A percentile compares a stretch with the other conserved stretches of the same genome.
Evolutionary conservation across 2,797 vertebrate genomes (phyloP).

Genomic region (Melanogrammus aeglefinus): DNA sequence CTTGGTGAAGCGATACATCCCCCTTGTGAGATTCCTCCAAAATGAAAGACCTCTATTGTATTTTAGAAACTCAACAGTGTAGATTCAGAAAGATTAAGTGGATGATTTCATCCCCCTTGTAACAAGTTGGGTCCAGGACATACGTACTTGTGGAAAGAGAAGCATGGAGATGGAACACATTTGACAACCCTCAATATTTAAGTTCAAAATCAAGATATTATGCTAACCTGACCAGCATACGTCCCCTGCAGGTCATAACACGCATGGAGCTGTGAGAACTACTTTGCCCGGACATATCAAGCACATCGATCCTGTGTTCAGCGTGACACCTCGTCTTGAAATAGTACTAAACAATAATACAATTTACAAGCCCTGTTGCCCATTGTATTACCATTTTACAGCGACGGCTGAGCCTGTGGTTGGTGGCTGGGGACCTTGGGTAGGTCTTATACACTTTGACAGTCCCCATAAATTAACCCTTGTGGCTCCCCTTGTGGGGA

Average conservation of each 20-base stretch:
- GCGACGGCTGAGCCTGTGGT: not conserved
- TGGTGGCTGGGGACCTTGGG: no score
- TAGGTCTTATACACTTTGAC: no score
- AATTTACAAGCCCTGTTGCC: not conserved
- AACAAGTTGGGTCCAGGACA: not conserved
- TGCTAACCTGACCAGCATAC: no score
- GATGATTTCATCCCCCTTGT: no score
- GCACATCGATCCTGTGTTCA: not conserved
- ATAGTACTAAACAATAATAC: no score
- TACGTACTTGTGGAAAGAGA: not conserved
- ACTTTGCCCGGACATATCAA: not conserved
- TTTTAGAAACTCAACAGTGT: not conserved
- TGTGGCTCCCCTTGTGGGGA: no score
- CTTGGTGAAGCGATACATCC: not conserved
- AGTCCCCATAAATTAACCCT: no score
- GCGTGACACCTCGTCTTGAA: not conserved
- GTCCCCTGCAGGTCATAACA: no score
- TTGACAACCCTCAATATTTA: no score
- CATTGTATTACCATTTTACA: not conserved
- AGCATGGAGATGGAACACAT: not conserved
- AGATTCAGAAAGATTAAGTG: not conserved
- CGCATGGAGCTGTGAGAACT: no score
- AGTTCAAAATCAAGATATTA: no score
- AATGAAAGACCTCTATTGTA: slow-evolving; percentile 1
- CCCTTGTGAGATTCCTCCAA: not conserved